Evolutionary conservation across 2,888 invertebrate species (phyloP), one percentile per base, ranked within the genome.

Genomic region (Andrena haemorrhoa): DNA sequence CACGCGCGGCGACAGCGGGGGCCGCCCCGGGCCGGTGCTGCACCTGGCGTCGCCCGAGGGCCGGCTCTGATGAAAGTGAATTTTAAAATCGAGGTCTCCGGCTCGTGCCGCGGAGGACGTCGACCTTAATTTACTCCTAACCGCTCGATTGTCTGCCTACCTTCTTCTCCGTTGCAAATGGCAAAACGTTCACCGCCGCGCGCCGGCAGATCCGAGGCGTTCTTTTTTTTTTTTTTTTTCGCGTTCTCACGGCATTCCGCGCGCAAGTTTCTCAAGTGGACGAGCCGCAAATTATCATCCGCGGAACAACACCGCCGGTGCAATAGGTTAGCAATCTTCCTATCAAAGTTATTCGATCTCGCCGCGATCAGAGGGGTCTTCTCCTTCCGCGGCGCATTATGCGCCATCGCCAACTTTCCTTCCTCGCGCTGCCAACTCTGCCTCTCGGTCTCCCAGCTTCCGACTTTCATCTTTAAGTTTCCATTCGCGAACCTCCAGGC

Each of bases 21-120:
- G 75, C n/a, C 7, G 76, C 66, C 79, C 29, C 64, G 56, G 64
- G 74, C 56, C 49, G 60, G 61, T 33, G 56, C 31, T 76, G 75
- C 81, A 79, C 81, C 78, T 76, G 81, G 71, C 29, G 65, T 35
- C 76, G 65, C 49, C 69, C 56, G 77, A 77, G 69, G 86, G 82
- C 79, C 75, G 76, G 63, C 58, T 35, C 47, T 78, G 82, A 85
- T 74, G 87, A 87, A 87, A 85, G 86, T 82, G 87, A 87, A 87
- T 87, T 87, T 83, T 82, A 85, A 85, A 87, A 87, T 87, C 85
- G 82, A 31, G 80, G 85, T 83, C 83, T 79, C 61, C 41, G 81
- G 69, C 83, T 79, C 78, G 82, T 80, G 75, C 61, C 85, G 65
- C 69, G 63, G 61, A 84, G 86, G 79, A 81, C 86, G 80, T 79